A percentile compares a stretch with the other conserved stretches of the same genome.
phyloP scores from a whole-genome alignment of 2,888 invertebrate species.

The Psylliodes chrysocephalus region DNA sequence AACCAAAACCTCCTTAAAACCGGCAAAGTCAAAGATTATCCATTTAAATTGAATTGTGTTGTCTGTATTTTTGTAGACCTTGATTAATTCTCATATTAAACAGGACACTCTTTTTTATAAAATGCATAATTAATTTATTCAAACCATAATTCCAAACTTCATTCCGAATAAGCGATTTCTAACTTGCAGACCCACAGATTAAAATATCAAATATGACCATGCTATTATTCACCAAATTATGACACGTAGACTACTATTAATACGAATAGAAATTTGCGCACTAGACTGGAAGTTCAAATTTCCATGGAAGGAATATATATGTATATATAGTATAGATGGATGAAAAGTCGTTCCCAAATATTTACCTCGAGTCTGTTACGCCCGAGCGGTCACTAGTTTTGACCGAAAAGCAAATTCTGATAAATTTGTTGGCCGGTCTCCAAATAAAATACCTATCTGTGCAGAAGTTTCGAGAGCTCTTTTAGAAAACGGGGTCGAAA shows the following conservation, averaged over 20 bases:
- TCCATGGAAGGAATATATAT: conserved; percentile 28
- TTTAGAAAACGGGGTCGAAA: conserved; percentile 10
- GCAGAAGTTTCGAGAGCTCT: not conserved
- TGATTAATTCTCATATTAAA: too few species aligned
- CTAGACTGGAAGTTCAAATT: conserved; percentile 29
- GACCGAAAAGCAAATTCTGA: conserved; percentile 38
- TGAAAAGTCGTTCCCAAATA: conserved; percentile 40
- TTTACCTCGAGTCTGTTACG: conserved; percentile 40
- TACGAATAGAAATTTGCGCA: conserved; percentile 21
- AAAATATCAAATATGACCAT: too few species aligned
- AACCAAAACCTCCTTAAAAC: too few species aligned
- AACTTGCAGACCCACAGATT: too few species aligned
- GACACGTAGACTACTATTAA: not conserved
- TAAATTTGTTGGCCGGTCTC: conserved; percentile 36
- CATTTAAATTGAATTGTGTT: too few species aligned
- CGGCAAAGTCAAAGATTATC: too few species aligned
- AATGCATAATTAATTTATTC: too few species aligned
- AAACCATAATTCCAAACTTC: too few species aligned
- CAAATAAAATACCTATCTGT: conserved; percentile 31
- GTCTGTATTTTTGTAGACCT: too few species aligned
- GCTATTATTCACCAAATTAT: not conserved
- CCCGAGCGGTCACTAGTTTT: conserved; percentile 30
- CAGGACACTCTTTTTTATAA: too few species aligned
- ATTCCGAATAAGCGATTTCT: too few species aligned
- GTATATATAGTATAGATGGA: conserved; percentile 31